Evolutionary conservation across 2,797 vertebrate genomes (phyloP).

Genomic region (Coracias cyanogaster): DNA sequence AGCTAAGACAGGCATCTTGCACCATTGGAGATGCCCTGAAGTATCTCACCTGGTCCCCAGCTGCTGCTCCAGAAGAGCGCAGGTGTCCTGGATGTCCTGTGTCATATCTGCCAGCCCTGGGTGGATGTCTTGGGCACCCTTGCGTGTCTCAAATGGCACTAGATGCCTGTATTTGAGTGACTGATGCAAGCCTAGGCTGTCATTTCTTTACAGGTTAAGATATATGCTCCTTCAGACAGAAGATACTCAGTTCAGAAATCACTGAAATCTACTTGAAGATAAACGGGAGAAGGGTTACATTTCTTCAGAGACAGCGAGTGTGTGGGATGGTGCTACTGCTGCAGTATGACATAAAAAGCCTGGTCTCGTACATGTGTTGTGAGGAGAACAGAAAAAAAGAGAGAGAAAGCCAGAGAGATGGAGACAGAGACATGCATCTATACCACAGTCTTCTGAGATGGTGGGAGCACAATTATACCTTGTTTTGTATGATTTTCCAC

Average conservation of each 20-base stretch:
- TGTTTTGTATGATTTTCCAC: not conserved
- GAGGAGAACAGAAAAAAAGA: constrained; percentile 14
- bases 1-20: not conserved
- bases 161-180: not conserved
- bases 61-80: constrained; percentile 68
- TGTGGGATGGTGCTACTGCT: constrained; percentile 69
- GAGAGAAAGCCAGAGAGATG: not conserved
- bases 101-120: constrained; percentile 63
- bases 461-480: not conserved
- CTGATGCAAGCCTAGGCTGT: constrained; percentile 7
- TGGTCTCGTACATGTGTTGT: constrained; percentile 55
- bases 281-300: constrained; percentile 42
- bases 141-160: constrained; percentile 9
- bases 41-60: constrained; percentile 68
- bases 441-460: not conserved
- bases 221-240: constrained; percentile 18
- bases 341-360: constrained; percentile 73
- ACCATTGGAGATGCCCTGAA: constrained; percentile 6
- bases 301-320: constrained; percentile 64
- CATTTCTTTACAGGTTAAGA: constrained; percentile 48
- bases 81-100: constrained; percentile 67
- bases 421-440: not conserved
- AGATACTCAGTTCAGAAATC: constrained; percentile 27
- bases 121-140: constrained; percentile 26
- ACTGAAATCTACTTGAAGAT: constrained; percentile 46